These are phyloP conservation scores for Apoderus coryli DNA, from an alignment of 2,888 invertebrate genomes.

Conservation along the genomic window DNA sequence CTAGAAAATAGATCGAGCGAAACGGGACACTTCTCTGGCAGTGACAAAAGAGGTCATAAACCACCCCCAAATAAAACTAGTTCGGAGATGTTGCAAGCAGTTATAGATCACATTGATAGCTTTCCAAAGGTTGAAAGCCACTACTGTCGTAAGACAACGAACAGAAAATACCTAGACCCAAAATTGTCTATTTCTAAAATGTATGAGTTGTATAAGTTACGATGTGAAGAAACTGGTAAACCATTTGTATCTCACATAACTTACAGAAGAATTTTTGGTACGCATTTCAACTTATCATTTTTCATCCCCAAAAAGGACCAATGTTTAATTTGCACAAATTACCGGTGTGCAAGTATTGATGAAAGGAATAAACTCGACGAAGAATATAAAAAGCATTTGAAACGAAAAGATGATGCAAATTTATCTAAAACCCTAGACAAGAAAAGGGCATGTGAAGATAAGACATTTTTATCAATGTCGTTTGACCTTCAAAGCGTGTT, in stretches of 20 bases:
- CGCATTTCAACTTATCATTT: conserved; percentile 15
- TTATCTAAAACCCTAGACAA: conserved; percentile 9
- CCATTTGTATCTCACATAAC: conserved; percentile 13
- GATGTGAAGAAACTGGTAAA: conserved; percentile 10
- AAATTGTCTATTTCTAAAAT: conserved; percentile 16
- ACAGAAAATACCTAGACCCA: conserved; percentile 15
- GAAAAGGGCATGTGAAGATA: conserved; percentile 7
- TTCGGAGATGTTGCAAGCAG: not conserved
- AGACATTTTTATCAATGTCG: conserved; percentile 15
- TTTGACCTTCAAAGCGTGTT: conserved; percentile 23
- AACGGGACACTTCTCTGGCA: not conserved
- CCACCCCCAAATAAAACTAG: conserved; percentile 6
- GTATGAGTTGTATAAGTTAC: conserved; percentile 15
- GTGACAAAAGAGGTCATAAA: conserved; percentile 4
- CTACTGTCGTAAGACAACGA: conserved; percentile 10
- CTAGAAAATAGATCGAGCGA: conserved; percentile 3
- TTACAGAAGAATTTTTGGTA: conserved; percentile 14
- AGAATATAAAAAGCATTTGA: conserved; percentile 7
- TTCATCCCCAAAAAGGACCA: conserved; percentile 16
- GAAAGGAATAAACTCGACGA: too few relatives aligned
- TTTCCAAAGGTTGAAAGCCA: conserved; percentile 7
- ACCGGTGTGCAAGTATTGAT: too few relatives aligned
- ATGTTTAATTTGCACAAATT: not conserved
- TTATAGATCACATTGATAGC: conserved; percentile 7
- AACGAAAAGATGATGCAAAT: conserved; percentile 9